Conservation (phyloP, 1,140 invertebrate genomes). For the Calephelis nemesis region DNA sequence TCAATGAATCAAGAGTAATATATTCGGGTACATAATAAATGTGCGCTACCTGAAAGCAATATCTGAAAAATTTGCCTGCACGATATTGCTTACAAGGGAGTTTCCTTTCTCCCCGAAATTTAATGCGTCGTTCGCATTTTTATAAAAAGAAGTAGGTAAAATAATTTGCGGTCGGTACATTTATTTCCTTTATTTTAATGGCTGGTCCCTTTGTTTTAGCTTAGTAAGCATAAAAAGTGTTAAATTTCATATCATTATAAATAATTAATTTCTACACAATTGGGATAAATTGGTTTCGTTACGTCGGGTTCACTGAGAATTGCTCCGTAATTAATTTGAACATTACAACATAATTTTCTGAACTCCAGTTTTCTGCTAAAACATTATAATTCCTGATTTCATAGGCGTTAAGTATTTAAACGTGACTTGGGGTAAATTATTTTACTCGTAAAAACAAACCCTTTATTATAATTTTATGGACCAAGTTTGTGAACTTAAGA, state of each 20-base stretch:
- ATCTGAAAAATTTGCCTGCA: conserved; percentile 79
- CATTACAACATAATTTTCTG: conserved; percentile 43
- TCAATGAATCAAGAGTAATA: conserved; percentile 80
- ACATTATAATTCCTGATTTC: conserved; percentile 43
- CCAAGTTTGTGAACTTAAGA: conserved; percentile 62
- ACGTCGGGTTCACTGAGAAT: conserved; percentile 51
- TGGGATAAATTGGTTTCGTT: conserved; percentile 55
- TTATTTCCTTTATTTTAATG: conserved; percentile 78
- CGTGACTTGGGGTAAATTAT: conserved; percentile 60
- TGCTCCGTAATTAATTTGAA: conserved; percentile 47
- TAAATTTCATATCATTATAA: conserved; percentile 64
- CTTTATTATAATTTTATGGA: conserved; percentile 72
- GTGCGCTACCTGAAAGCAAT: conserved; percentile 78
- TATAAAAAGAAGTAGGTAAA: conserved; percentile 78
- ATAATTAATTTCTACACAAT: conserved; percentile 49
- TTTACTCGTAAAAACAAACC: conserved; percentile 68
- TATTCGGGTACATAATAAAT: conserved; percentile 80
- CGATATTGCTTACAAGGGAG: conserved; percentile 79
- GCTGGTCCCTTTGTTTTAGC: conserved; percentile 63
- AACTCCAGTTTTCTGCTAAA: conserved; percentile 38
- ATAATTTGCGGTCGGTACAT: conserved; percentile 73
- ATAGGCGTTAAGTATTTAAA: conserved; percentile 62
- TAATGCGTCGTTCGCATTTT: conserved; percentile 78
- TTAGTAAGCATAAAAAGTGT: conserved; percentile 59
- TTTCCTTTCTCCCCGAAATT: conserved; percentile 78